Base-by-base conservation (phyloP, 1,140 invertebrate genomes). In the Steinernema khuongi region DNA sequence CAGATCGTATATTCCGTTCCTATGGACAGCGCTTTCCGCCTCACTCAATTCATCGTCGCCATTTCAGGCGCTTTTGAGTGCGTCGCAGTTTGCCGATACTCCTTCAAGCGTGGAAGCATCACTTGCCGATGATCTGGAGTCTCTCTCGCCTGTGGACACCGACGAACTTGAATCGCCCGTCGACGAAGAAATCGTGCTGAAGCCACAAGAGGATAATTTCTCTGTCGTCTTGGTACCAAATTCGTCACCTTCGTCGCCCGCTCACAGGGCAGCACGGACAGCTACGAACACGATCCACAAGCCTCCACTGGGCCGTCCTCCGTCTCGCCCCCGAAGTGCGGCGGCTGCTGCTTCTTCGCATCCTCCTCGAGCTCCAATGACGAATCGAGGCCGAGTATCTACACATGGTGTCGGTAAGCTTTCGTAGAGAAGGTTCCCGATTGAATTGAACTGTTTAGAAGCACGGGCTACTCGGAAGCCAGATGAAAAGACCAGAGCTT, bases 101-200 rank as follows among this genome's bases (percentile, higher is more conserved):
- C 4, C 50, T 22, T 14, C 50, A 26, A 60, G 7, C 50, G 50
- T 41, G 36, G 36, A 41, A 41, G 7, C 50, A 4, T 60, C 50
- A 14, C 14, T 60, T 60, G 50, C 22, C 50, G 50, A 60, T 60
- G 50, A 60, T 60, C 26, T 2, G 14, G 50, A 60, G 50, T 60
- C 50, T 41, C 7, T 41, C 36, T 41, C 36, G 7, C 50, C 50
- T 11, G 11, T 60, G 7, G 50, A 60, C 50, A 60, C 50, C 14
- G 50, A 60, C 50, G 50, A 60, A 60, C 50, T 60, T 22, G 50
- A 60, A 60, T 60, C 50, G 19, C 50, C 50, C 7, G 19, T 60
- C 11, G 4, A 60, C 50, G 50, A 60, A 11, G 50, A 22, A 11
- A 26, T 60, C 7, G 11, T 26, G 50, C 22, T 41, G 7, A 41